phyloP scores from a whole-genome alignment of 2,797 vertebrate genomes.

The Enteromius afrohamiltoni region DNA sequence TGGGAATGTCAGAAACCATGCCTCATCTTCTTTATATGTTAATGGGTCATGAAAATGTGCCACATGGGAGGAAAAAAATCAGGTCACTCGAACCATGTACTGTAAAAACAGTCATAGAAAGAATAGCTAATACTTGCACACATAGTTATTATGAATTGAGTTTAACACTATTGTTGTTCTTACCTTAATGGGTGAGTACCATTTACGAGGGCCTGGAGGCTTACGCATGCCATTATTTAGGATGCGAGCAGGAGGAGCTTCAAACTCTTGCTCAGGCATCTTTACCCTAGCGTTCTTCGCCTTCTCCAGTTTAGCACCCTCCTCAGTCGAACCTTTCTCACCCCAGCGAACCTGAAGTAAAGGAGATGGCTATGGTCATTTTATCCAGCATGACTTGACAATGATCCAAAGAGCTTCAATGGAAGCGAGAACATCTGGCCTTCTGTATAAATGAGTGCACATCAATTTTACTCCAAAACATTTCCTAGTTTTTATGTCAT shows the following conservation, averaged over 20 bases:
- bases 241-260: slow-evolving; percentile 77
- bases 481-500: not conserved
- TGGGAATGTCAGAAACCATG: not conserved
- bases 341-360: slow-evolving; percentile 93
- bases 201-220: slow-evolving; percentile 83
- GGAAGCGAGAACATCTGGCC: not conserved
- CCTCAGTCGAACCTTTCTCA: slow-evolving; percentile 96
- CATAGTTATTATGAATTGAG: not conserved
- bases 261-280: slow-evolving; percentile 95
- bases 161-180: not conserved
- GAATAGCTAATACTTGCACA: not conserved
- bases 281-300: slow-evolving; percentile 97
- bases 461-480: not conserved
- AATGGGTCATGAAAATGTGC: not conserved
- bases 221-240: slow-evolving; percentile 87
- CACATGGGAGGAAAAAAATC: not conserved
- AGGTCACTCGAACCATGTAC: not conserved
- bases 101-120: not conserved
- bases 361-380: not conserved
- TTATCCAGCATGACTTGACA: not conserved
- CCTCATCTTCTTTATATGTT: not conserved
- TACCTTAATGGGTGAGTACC: slow-evolving; percentile 98
- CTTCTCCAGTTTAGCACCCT: slow-evolving; percentile 96
- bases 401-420: not conserved
- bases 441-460: not conserved